Percentiles rank a stretch among this genome's conserved stretches.
Evolutionary conservation across 2,888 invertebrate genomes (phyloP).

Genomic region (Parnassius apollo): DNA sequence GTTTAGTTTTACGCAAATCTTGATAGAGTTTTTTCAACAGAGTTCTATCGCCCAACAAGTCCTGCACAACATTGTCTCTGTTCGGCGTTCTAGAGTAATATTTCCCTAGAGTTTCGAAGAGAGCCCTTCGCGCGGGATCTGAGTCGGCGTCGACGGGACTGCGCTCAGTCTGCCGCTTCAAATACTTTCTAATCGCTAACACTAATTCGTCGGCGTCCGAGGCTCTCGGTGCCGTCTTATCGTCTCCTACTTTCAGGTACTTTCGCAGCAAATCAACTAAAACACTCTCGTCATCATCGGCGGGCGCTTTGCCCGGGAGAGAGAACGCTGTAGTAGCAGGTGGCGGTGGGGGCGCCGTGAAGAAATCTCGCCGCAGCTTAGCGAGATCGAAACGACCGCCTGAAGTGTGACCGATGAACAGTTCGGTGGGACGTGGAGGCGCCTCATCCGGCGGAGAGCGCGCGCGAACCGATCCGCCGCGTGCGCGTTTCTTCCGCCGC

Average conservation of each 20-base stretch:
- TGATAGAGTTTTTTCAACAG: conserved; percentile 87
- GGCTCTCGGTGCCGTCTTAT: conserved; percentile 65
- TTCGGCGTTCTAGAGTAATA: conserved; percentile 85
- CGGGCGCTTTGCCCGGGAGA: conserved; percentile 49
- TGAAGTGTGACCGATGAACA: conserved; percentile 72
- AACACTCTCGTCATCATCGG: conserved; percentile 76
- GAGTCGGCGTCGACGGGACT: conserved; percentile 52
- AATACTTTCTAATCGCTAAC: conserved; percentile 82
- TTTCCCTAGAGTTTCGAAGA: conserved; percentile 84
- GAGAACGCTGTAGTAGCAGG: conserved; percentile 48
- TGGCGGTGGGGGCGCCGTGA: conserved; percentile 71
- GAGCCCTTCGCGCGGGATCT: conserved; percentile 71
- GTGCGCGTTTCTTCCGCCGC: conserved; percentile 77
- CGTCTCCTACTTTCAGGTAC: conserved; percentile 83
- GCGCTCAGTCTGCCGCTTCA: conserved; percentile 64
- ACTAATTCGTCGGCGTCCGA: conserved; percentile 84
- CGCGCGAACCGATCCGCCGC: conserved; percentile 85
- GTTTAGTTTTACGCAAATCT: conserved; percentile 85
- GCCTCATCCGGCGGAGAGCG: conserved; percentile 85
- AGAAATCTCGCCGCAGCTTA: conserved; percentile 85
- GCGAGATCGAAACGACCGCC: conserved; percentile 85
- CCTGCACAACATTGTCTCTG: conserved; percentile 86
- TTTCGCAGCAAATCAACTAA: conserved; percentile 84
- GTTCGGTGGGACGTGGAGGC: conserved; percentile 74
- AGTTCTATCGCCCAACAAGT: conserved; percentile 86